A percentile compares a stretch with the other conserved stretches of the same genome.
Evolutionary conservation across 1,140 invertebrate species (phyloP).

Genomic region (Acromyrmex charruanus): DNA sequence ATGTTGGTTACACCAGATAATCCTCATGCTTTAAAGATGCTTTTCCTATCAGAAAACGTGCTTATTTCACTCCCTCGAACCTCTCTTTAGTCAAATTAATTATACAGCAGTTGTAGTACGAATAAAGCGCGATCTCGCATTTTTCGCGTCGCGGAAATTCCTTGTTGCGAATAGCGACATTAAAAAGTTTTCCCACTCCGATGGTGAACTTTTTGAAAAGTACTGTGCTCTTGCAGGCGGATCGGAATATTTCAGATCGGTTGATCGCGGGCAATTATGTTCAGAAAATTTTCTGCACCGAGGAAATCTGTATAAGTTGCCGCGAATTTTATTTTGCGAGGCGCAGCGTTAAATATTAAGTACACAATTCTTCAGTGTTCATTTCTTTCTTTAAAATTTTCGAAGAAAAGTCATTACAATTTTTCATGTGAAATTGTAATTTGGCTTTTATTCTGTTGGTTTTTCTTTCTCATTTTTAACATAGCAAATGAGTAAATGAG

Average conservation of each 20-base stretch:
- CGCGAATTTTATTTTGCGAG: background rate
- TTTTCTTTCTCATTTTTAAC: background rate
- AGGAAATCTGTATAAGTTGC: background rate
- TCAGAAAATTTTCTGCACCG: background rate
- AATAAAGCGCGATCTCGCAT: constrained; percentile 23
- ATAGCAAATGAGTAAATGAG: background rate
- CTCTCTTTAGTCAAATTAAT: constrained; percentile 54
- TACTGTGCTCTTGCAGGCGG: background rate
- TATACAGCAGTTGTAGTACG: constrained; percentile 20
- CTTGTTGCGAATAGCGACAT: constrained; percentile 27
- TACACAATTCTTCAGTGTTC: background rate
- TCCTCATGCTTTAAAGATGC: constrained; percentile 11
- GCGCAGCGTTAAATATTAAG: background rate
- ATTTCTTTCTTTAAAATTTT: background rate
- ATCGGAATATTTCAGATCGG: constrained; percentile 7
- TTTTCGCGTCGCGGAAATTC: constrained; percentile 34
- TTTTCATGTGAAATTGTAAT: background rate
- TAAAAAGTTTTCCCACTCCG: constrained; percentile 55
- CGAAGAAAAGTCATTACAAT: background rate
- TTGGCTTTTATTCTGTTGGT: background rate
- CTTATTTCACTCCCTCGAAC: constrained; percentile 25
- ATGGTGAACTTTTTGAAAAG: constrained; percentile 48
- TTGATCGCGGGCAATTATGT: constrained; percentile 60
- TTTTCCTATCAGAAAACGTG: constrained; percentile 43
- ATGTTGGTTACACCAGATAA: background rate